A percentile compares a stretch with the other conserved stretches of the same genome.
phyloP scores from a whole-genome alignment of 2,113 vertebrate genomes.

The Spheniscus mendiculus region DNA sequence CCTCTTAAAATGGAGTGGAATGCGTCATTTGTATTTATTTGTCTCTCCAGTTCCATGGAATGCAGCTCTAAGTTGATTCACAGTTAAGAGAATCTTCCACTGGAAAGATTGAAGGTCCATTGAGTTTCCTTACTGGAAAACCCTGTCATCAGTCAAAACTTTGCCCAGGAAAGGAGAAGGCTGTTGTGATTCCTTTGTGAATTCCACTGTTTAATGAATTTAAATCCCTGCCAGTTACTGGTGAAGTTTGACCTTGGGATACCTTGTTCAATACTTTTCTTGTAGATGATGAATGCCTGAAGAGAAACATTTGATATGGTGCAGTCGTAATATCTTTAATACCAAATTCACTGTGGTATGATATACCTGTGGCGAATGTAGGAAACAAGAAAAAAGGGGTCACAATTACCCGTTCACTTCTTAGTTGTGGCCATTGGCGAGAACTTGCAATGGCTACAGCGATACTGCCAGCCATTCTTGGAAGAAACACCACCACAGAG shows the following conservation, averaged over 20 bases:
- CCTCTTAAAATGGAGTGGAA: neutral
- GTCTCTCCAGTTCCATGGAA: neutral
- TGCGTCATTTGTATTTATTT: neutral
- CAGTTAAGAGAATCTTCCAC: neutral
- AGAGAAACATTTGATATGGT: neutral
- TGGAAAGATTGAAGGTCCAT: neutral
- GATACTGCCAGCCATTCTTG: neutral
- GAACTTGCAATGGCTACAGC: neutral
- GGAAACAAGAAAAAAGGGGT: neutral
- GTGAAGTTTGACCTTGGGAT: neutral
- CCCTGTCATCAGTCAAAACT: neutral
- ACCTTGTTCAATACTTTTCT: neutral
- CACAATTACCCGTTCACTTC: neutral
- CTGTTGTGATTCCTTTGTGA: neutral
- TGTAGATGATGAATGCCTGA: neutral
- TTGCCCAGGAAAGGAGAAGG: neutral
- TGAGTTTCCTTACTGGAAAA: slow-evolving; percentile 28
- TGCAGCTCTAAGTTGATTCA: neutral
- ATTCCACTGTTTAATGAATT: neutral
- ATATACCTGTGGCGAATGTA: neutral
- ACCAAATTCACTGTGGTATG: neutral
- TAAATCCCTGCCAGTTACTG: neutral
- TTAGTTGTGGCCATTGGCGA: neutral
- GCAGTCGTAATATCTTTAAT: neutral
- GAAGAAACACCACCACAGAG: slow-evolving; percentile 23